Percentiles rank a stretch among this genome's conserved stretches.
Evolutionary conservation across 2,888 invertebrate genomes (phyloP).

Genomic region (Carterocephalus palaemon): DNA sequence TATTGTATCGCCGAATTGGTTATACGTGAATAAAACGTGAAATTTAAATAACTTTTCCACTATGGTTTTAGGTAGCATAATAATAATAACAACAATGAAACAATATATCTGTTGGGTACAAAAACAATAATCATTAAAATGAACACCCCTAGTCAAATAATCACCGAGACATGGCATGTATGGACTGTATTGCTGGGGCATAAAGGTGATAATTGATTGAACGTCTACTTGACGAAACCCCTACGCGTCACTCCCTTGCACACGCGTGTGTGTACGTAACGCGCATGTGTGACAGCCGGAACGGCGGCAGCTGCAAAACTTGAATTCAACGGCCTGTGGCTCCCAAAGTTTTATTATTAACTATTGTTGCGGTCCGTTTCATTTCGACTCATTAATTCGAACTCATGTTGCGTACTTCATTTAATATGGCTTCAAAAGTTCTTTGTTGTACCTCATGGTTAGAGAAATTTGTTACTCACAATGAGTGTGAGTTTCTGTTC

Average conservation of each 20-base stretch:
- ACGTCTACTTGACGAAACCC: slow-evolving; percentile 27
- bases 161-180: not conserved
- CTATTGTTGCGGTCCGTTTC: slow-evolving; percentile 30
- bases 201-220: slow-evolving; percentile 17
- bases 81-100: slow-evolving; percentile 36
- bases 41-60: too few relatives aligned
- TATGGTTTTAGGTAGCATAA: too few relatives aligned
- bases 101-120: slow-evolving; percentile 37
- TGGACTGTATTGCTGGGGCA: not conserved
- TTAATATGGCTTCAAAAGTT: not conserved
- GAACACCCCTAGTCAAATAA: slow-evolving; percentile 28
- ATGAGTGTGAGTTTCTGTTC: too few relatives aligned
- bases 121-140: slow-evolving; percentile 41
- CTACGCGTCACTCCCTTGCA: slow-evolving; percentile 36
- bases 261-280: slow-evolving; percentile 35
- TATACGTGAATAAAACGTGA: too few relatives aligned
- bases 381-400: slow-evolving; percentile 29
- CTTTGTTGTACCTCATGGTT: not conserved
- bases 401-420: slow-evolving; percentile 22
- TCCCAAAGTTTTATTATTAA: slow-evolving; percentile 65
- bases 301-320: slow-evolving; percentile 74
- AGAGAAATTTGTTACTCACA: not conserved
- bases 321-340: slow-evolving; percentile 54
- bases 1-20: too few relatives aligned
- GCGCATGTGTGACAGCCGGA: slow-evolving; percentile 45